Evolutionary conservation across 2,888 invertebrate genomes (phyloP), one percentile per base, ranked within the genome.

Genomic region (Cerceris rybyensis): DNA sequence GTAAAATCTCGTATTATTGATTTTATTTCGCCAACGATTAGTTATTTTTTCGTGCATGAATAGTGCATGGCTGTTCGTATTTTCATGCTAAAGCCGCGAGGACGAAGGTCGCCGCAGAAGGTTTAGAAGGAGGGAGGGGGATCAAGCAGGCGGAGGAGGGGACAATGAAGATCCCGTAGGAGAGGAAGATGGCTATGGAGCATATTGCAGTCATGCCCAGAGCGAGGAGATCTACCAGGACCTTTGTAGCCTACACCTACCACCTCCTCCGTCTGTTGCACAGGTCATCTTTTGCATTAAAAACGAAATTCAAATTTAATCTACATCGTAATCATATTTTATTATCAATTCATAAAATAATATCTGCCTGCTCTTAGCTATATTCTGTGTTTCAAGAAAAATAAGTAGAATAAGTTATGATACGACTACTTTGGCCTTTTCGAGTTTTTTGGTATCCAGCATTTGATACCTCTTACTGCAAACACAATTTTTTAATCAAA

Each of bases 221-320:
- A 97, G 97, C 92, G 98, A 98, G 93, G 97, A 98, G 94, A 97
- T 98, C 93, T 98, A 98, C 94, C 98, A 98, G 94, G 98, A 98
- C 94, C 95, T 98, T 92, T 97, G 97, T 94, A 96, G 95, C 88
- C 95, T 96, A 91, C 93, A 91, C 87, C 93, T 92, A 92, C 94
- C 93, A 93, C 94, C 94, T 92, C 94, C 93, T 92, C 90, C 91
- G 81, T 89, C 89, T 82, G 87, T 89, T 83, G 87, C 85, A 75
- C 91, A 92, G 93, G 93, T 93, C 90, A 88, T 87, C 88, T 82
- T 64, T 83, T 83, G 66, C 57, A 75, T 80, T 60, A 75, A 50
- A n/a, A 50, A 50, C n/a, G 46, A 8, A 11, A 46, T 1, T 46
- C 43, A 46, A 46, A 46, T 11, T 11, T 1, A 11, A 46, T 46